Base-by-base conservation (phyloP, 2,888 invertebrate genomes). In the Dynastes maya region DNA sequence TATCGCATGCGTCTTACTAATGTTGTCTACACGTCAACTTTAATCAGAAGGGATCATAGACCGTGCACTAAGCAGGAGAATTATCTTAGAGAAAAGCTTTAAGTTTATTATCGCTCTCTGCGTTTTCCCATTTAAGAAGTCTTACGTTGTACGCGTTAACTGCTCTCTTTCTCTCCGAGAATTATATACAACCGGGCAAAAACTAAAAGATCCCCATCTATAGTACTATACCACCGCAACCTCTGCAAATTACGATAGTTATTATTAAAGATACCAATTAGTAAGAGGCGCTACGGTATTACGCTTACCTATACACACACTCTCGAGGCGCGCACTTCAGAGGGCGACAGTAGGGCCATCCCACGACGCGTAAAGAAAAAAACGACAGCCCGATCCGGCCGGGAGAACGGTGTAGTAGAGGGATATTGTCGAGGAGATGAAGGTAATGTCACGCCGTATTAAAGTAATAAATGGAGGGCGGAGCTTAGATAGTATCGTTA, bases 381-480 rank as follows among this genome's bases (percentile, higher is more conserved):
- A 71, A 71, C 22, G 49, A 32, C 37, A 61, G 16, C n/a, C 37
- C 16, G 16, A 68, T 11, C 22, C 67, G 45, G 9, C 45, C 16
- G 37, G 32, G 16, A 68, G 27, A 68, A 27, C 49, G 11, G 13
- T n/a, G 32, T 37, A 37, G 40, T 76, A 80, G 78, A 78, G 72
- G 72, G 58, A 72, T 58, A 72, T 61, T 72, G 40, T 72, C 58
- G 58, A 67, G 53, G 72, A 70, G 77, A 78, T 63, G 75, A 77
- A 67, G 77, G 80, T 75, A 80, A 80, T 80, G 80, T 77, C 78
- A 78, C 78, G 79, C 45, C 63, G 76, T 81, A 81, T 82, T 82
- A 82, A 80, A 80, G 82, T 83, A 81, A 82, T 82, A 82, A 80
- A 83, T 81, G 82, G 81, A 79, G 80, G 82, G 83, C 80, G 81